Base-by-base conservation (phyloP, 2,113 vertebrate genomes). In the Elanoides forficatus region DNA sequence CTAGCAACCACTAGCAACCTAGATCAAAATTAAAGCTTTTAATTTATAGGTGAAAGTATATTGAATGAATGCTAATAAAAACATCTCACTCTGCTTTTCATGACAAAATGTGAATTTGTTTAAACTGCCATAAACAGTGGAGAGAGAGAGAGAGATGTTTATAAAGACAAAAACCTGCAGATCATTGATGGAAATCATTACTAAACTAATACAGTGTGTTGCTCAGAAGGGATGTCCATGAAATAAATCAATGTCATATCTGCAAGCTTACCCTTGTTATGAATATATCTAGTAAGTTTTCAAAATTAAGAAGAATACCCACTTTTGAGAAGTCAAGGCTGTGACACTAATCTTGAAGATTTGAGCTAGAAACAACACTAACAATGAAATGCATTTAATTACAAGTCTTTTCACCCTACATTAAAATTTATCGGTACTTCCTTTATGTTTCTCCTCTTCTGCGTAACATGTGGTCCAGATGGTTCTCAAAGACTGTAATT, bases 361-460 rank as follows among this genome's bases (percentile, higher is more conserved):
- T 58, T 87, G 50, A 95, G 48, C 9, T n/a, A 93, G 59, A 52
- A 97, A 36, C 32, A 94, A 84, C 14, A 63, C 8, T 91, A 95
- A 97, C 71, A 95, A 76, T 76, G 88, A 96, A 96, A 67, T 74
- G 58, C 86, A 72, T 94, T 93, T 97, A 97, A 97, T 94, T 97
- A 86, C 63, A 87, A 66, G 74, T 81, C 83, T 94, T 97, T 97
- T 95, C 66, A 97, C 66, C 88, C 90, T 88, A 45, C 70, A 92
- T 97, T 97, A 95, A 97, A 98, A 95, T 97, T 94, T 95, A 97
- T 96, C 82, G 95, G n/a, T 85, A 73, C 87, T 95, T 95, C 81
- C 34, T 91, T 91, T 88, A 95, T 95, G 47, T 89, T 97, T 96
- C 60, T 95, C 25, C 70, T 93, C 82, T 98, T 94, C 63, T 97